phyloP scores from a whole-genome alignment of 1,140 invertebrate genomes.

The Drosophila nannoptera region DNA sequence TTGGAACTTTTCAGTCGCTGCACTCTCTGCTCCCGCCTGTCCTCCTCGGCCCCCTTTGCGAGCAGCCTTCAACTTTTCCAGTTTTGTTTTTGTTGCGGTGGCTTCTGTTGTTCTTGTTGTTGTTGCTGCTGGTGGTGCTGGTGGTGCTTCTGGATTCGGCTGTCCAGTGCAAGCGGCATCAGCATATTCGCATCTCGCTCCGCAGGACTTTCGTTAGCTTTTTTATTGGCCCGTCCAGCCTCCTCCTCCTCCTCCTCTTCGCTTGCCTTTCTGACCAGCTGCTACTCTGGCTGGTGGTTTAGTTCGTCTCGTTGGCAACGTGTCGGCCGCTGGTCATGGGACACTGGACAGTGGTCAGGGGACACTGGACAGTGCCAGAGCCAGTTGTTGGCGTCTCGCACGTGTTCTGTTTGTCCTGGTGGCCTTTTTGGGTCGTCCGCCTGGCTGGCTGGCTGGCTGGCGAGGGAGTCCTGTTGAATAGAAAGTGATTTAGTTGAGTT shows the following conservation, averaged over 20 bases:
- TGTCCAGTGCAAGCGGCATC: conserved; percentile 51
- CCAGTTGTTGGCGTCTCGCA: conserved; percentile 25
- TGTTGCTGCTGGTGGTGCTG: conserved; percentile 19
- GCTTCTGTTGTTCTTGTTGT: conserved; percentile 20
- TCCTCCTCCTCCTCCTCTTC: not conserved
- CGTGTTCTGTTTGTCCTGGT: conserved; percentile 32
- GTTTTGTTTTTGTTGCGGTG: conserved; percentile 67
- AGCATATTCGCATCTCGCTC: conserved; percentile 52
- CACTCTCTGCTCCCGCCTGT: conserved; percentile 2
- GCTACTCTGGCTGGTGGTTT: conserved; percentile 18
- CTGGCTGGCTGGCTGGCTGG: too few species aligned
- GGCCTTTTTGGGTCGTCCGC: conserved; percentile 21
- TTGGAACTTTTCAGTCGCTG: conserved; percentile 58
- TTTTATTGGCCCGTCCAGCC: conserved; percentile 59
- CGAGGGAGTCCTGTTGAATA: conserved; percentile 62
- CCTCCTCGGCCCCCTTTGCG: not conserved
- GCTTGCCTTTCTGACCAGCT: conserved; percentile 23
- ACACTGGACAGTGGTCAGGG: conserved; percentile 1
- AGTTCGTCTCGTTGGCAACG: conserved; percentile 36
- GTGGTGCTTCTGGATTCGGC: conserved; percentile 42
- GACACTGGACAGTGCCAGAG: not conserved
- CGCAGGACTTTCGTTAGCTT: conserved; percentile 46
- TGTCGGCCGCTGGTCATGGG: conserved; percentile 28
- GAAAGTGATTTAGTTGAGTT: conserved; percentile 73
- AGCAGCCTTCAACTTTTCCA: conserved; percentile 63